Evolutionary conservation across 1,140 invertebrate species (phyloP).

Genomic region (Lineus longissimus): DNA sequence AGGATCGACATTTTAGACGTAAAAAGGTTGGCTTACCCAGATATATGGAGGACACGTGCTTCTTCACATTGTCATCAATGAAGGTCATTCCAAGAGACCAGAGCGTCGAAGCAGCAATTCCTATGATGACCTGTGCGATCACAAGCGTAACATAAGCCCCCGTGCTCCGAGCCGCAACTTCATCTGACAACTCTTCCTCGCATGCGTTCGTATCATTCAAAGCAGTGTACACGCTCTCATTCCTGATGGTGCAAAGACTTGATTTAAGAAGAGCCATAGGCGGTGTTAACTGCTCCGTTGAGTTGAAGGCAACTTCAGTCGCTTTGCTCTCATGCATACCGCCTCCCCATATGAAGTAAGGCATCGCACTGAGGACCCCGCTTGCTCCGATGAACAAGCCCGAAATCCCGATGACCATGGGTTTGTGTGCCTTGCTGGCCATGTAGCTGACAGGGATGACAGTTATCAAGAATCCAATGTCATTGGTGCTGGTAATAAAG

Average conservation of each 20-base stretch:
- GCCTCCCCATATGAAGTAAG: conserved; percentile 68
- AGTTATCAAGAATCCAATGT: conserved; percentile 71
- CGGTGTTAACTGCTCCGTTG: too few relatives aligned
- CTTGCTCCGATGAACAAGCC: conserved; percentile 71
- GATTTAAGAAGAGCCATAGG: too few relatives aligned
- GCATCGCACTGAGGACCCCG: conserved; percentile 83
- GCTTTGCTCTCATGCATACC: too few relatives aligned
- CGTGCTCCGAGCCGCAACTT: background rate
- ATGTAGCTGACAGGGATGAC: conserved; percentile 77
- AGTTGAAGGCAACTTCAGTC: too few relatives aligned
- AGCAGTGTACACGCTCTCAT: too few relatives aligned
- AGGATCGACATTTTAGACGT: too few relatives aligned
- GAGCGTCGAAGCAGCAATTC: conserved; percentile 78
- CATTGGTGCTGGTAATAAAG: conserved; percentile 72
- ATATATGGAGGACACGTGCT: conserved; percentile 32
- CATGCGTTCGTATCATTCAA: background rate
- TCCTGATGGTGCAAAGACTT: too few relatives aligned
- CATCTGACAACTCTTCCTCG: background rate
- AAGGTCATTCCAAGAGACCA: conserved; percentile 19
- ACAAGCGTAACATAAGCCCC: conserved; percentile 62
- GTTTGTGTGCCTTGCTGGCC: conserved; percentile 73
- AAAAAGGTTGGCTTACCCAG: conserved; percentile 59
- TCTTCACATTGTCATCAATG: conserved; percentile 19
- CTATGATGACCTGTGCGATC: conserved; percentile 73
- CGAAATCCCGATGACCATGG: conserved; percentile 64